phyloP scores from a whole-genome alignment of 2,113 vertebrate species.

The Eptesicus fuscus region DNA sequence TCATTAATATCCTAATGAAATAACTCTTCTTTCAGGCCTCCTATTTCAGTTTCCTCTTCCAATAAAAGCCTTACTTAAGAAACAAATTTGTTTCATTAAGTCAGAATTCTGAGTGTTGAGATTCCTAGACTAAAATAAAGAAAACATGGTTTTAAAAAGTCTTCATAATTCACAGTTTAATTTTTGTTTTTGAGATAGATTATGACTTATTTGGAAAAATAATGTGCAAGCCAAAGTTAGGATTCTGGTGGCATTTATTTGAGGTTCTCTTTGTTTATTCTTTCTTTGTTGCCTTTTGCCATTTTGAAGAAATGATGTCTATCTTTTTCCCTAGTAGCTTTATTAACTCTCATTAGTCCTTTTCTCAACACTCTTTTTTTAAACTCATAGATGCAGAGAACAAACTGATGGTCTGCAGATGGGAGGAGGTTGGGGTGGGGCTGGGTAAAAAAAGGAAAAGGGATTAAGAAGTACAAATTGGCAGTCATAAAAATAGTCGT shows the following conservation, averaged over 20 bases:
- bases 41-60: background rate
- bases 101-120: background rate
- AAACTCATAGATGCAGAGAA: background rate
- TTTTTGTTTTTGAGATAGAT: background rate
- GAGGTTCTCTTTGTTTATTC: background rate
- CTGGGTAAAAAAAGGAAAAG: background rate
- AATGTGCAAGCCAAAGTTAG: background rate
- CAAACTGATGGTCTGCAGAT: background rate
- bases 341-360: background rate
- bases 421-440: background rate
- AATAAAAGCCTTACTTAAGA: background rate
- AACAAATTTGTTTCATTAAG: background rate
- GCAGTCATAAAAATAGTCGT: background rate
- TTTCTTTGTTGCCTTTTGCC: background rate
- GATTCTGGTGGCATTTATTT: background rate
- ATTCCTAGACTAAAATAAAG: background rate
- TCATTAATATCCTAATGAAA: background rate
- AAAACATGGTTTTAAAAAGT: background rate
- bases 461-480: background rate
- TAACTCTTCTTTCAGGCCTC: background rate
- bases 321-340: background rate
- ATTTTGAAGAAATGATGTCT: background rate
- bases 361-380: background rate
- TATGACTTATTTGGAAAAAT: constrained; percentile 21
- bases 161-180: background rate